Evolutionary conservation across 2,888 invertebrate species (phyloP), one percentile per base, ranked within the genome.

Genomic region (Lithodes maja): DNA sequence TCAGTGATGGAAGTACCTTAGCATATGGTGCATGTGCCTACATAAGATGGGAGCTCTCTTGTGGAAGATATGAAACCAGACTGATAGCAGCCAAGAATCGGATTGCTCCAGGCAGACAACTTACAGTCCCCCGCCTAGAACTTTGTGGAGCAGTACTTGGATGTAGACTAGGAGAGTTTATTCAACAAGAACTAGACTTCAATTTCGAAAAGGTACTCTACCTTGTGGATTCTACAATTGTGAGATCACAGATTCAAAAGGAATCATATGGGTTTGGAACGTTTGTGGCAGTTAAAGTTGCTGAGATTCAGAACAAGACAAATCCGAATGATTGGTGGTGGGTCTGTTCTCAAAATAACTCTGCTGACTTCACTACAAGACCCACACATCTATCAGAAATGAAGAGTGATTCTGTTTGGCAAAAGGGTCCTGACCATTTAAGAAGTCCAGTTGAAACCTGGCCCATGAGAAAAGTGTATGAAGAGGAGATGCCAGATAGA

Each of bases 241-340:
- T 87, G 1, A 15, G 87, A 83, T 54, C 88, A 2, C 88, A 88
- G 15, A 88, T 88, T n/a, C 53, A 84, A 33, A 88, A 84, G 0
- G 84, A 52, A 17, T 68, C 71, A 12, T 53, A 71, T 33, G 61
- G 85, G 7, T 88, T 88, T 61, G 74, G 61, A n/a, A 55, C 75
- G 0, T 84, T 85, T 17, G 75, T 80, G 5, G 75, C 55, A 52
- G 74, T 55, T 49, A 69, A 50, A 50, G 17, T 50, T 85, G 71
- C 80, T 2, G 85, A 89, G 7, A 71, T 81, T 0, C 81, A 79
- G 55, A 33, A 9, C 0, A 68, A 75, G 17, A 69, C 75, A n/a
- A 77, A 85, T 52, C 74, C 89, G 1, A 74, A 0, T 17, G 85
- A 89, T 69, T 85, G 80, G 85, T 85, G 75, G 85, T 81, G 81